Base-by-base conservation (phyloP, 2,797 vertebrate species). In the Sardinella longiceps region DNA sequence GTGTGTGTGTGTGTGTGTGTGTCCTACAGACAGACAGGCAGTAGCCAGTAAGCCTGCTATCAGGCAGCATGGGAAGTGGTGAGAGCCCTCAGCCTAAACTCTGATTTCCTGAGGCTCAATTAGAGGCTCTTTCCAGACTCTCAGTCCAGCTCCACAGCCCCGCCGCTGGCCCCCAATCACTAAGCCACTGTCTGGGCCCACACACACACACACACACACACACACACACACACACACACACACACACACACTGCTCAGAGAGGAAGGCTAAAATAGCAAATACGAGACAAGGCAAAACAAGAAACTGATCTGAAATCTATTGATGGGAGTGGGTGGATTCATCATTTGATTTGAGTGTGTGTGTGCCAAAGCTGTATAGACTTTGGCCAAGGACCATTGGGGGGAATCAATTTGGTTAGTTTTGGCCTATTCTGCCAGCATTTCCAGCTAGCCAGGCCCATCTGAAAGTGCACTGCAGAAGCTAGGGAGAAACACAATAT, bases 71-170 rank as follows among this genome's bases (percentile, higher is more conserved):
- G 25, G 56, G 56, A 58, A 25, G 56, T n/a, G 23, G 56, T n/a
- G 56, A 58, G 56, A n/a, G 56, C 56, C n/a, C 56, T 25, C 56
- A 60, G 7, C n/a, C n/a, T 60, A 60, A 60, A 60, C 23, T 60
- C 56, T 60, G 56, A 60, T 60, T 60, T 60, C 56, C 56, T 60
- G 56, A 25, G 56, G n/a, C 56, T 60, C 56, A 60, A 60, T 60
- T 60, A 60, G 56, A 60, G 56, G 56, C 56, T 60, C 53, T n/a
- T 81, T 50, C 25, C 46, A 81, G 37, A n/a, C 39, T 46, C 80
- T 15, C 77, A n/a, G 80, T 25, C 23, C 2, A 43, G 5, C 43
- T 25, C 39, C 56, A 60, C 23, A n/a, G n/a, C 56, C 56, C 6
- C 1, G 23, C n/a, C 2, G 53, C 9, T 25, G 9, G 56, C n/a